phyloP scores from a whole-genome alignment of 2,113 vertebrate genomes.

The Tauraco erythrolophus region DNA sequence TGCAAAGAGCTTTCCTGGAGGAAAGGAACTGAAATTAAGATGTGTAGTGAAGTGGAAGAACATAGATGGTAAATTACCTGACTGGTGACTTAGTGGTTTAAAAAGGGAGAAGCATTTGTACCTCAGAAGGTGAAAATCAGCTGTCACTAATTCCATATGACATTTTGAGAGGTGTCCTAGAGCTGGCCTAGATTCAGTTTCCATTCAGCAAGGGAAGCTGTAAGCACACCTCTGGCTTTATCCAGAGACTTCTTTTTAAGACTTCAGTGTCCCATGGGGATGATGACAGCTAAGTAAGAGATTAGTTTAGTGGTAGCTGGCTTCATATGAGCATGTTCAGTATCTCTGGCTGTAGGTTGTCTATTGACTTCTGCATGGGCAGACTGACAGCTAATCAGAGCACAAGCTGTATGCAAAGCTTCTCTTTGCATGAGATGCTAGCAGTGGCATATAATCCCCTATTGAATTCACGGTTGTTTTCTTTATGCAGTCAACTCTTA shows the following conservation, averaged over 20 bases:
- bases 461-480: neutral
- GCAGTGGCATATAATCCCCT: neutral
- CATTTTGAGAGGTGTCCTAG: neutral
- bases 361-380: fast-evolving
- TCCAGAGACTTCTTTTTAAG: neutral
- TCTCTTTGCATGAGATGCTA: neutral
- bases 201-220: neutral
- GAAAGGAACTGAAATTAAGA: neutral
- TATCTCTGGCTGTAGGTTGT: neutral
- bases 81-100: neutral
- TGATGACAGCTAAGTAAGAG: neutral
- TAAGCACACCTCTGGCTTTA: neutral
- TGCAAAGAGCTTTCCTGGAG: neutral
- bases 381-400: neutral
- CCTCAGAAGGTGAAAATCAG: neutral
- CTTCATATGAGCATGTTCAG: neutral
- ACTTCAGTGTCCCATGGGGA: neutral
- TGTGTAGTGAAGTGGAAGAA: neutral
- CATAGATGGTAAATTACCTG: neutral
- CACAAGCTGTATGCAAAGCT: neutral
- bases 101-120: neutral
- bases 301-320: neutral
- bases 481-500: neutral
- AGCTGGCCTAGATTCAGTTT: neutral
- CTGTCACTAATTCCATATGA: neutral